Conservation (phyloP, 64 coral and sea anemone genomes). For the Exaiptasia diaphana region DNA sequence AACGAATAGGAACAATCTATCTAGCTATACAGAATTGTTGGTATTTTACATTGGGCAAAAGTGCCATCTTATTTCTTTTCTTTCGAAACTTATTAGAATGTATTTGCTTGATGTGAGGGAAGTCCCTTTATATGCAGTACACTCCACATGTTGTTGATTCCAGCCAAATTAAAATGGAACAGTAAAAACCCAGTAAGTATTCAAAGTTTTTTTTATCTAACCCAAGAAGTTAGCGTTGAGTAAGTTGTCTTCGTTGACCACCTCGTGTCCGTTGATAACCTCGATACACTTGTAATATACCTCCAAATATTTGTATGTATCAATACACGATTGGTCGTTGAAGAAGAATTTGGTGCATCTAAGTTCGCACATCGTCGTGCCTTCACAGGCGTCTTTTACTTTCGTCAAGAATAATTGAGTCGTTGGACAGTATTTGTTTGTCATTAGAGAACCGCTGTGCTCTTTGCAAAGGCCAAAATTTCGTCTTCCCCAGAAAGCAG, state of each 20-base stretch:
- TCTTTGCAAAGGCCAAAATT: slow-evolving; percentile 99
- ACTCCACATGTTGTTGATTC: neutral
- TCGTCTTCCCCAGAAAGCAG: slow-evolving; percentile 98
- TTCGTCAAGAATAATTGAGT: slow-evolving; percentile 87
- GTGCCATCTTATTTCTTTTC: slow-evolving; percentile 12
- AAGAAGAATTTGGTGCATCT: slow-evolving; percentile 98
- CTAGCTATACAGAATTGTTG: slow-evolving; percentile 14
- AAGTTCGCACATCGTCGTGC: slow-evolving; percentile 99
- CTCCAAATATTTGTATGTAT: slow-evolving; percentile 98
- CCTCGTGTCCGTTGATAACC: slow-evolving; percentile 98
- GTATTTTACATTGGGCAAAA: slow-evolving; percentile 20
- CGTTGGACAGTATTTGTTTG: slow-evolving; percentile 86
- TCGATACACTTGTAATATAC: slow-evolving; percentile 99
- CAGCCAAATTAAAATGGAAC: slow-evolving; percentile 24
- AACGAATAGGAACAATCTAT: neutral
- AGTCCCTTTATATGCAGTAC: neutral
- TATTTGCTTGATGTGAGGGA: neutral
- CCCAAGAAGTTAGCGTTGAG: slow-evolving; percentile 99
- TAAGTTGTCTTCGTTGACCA: slow-evolving; percentile 98
- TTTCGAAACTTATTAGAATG: slow-evolving; percentile 9
- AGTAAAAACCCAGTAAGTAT: slow-evolving; percentile 27
- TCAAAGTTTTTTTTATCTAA: slow-evolving; percentile 30
- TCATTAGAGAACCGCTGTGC: slow-evolving; percentile 77
- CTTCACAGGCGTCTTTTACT: slow-evolving; percentile 99
- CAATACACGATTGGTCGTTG: slow-evolving; percentile 68